Percentiles rank a stretch among this genome's conserved stretches.
Evolutionary conservation across 2,888 invertebrate species (phyloP).

Genomic region (Morpho helenor): DNA sequence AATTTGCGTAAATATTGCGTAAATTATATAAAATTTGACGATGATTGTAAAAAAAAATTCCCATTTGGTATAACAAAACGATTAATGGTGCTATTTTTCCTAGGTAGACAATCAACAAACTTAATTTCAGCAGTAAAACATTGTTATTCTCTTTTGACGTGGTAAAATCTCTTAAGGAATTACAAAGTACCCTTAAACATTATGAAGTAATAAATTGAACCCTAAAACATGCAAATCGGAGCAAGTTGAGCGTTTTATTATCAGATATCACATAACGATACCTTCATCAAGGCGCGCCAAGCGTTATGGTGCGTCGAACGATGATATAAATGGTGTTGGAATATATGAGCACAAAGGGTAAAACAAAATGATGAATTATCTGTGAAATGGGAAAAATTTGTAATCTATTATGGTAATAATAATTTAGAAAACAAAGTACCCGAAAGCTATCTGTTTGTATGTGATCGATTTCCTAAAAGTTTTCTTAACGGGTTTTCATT

Average conservation of each 20-base stretch:
- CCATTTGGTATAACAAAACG: too few relatives aligned
- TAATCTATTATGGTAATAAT: constrained; percentile 65
- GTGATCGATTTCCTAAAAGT: too few relatives aligned
- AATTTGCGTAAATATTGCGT: too few relatives aligned
- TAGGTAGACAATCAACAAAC: too few relatives aligned
- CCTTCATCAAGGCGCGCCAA: constrained; percentile 64
- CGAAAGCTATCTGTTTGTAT: too few relatives aligned
- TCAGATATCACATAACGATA: constrained; percentile 66
- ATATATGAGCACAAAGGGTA: constrained; percentile 70
- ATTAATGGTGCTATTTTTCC: too few relatives aligned
- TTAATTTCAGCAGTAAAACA: too few relatives aligned
- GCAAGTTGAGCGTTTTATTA: constrained; percentile 66
- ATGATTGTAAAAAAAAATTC: too few relatives aligned
- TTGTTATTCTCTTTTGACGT: too few relatives aligned
- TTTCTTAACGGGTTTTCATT: too few relatives aligned
- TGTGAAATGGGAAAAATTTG: constrained; percentile 66
- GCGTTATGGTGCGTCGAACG: constrained; percentile 62
- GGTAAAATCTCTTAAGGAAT: background rate
- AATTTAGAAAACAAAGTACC: too few relatives aligned
- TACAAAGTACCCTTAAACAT: constrained; percentile 2
- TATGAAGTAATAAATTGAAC: constrained; percentile 33
- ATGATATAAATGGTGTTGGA: constrained; percentile 72
- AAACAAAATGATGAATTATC: constrained; percentile 73
- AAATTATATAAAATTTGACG: too few relatives aligned
- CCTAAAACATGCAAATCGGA: constrained; percentile 53